Conservation (phyloP, 2,888 invertebrate genomes). For the Phlogophora meticulosa region DNA sequence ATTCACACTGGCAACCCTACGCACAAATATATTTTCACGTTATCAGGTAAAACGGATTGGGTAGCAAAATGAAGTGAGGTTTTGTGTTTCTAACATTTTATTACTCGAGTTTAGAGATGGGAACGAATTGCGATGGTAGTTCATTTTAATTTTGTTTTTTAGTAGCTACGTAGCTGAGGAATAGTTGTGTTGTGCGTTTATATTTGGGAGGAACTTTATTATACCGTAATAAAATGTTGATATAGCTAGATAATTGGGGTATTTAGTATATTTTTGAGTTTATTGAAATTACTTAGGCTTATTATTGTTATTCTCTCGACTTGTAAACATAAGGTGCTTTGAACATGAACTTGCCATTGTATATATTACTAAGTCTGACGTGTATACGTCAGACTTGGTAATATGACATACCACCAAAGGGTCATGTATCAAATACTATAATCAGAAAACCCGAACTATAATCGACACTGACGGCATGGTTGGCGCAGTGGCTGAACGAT, state of each 20-base stretch:
- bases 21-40: constrained; percentile 64
- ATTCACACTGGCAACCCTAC: constrained; percentile 50
- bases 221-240: constrained; percentile 15
- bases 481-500: too few species aligned
- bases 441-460: too few species aligned
- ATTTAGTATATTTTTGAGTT: background rate
- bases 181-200: constrained; percentile 32
- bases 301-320: too few species aligned
- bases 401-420: too few species aligned
- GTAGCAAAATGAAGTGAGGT: constrained; percentile 66
- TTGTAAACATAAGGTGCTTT: too few species aligned
- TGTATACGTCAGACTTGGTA: too few species aligned
- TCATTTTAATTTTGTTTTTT: constrained; percentile 56
- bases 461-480: too few species aligned
- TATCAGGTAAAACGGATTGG: constrained; percentile 67
- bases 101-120: constrained; percentile 60
- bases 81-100: constrained; percentile 69
- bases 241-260: background rate
- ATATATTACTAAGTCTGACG: too few species aligned
- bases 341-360: too few species aligned
- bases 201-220: background rate
- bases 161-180: constrained; percentile 15
- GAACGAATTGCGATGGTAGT: constrained; percentile 42
- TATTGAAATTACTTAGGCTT: background rate
- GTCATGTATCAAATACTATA: too few species aligned